These are phyloP conservation scores for Lethrus apterus DNA, from an alignment of 1,140 invertebrate species.

Conservation along the genomic window DNA sequence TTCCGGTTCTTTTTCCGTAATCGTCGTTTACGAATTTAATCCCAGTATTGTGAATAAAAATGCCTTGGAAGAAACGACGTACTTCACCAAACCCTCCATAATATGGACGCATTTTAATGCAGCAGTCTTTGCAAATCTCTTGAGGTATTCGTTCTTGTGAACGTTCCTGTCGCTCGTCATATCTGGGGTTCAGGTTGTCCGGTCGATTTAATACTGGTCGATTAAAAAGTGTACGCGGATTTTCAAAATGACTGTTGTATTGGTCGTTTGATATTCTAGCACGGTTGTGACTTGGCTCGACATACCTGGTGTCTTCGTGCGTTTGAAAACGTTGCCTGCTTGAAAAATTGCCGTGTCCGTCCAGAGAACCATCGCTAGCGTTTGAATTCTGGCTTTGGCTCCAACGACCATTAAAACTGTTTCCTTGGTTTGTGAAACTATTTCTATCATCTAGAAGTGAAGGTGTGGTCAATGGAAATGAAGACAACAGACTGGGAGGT, in stretches of 20 bases:
- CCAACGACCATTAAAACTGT: slow-evolving; percentile 1
- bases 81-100: slow-evolving; percentile 67
- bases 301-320: too few species aligned
- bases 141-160: slow-evolving; percentile 10
- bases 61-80: slow-evolving; percentile 68
- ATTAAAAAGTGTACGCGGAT: slow-evolving; percentile 17
- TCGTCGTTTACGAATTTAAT: slow-evolving; percentile 79
- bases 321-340: too few species aligned
- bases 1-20: slow-evolving; percentile 68
- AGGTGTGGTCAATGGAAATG: neutral
- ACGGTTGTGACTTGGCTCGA: too few species aligned
- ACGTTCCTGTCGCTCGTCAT: slow-evolving; percentile 5
- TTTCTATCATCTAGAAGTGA: slow-evolving; percentile 5
- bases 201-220: slow-evolving; percentile 2
- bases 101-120: slow-evolving; percentile 54
- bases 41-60: slow-evolving; percentile 72
- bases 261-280: too few species aligned
- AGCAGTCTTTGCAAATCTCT: slow-evolving; percentile 40
- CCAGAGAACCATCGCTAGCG: too few species aligned
- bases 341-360: too few species aligned
- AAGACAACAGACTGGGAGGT: slow-evolving; percentile 1
- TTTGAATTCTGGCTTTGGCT: neutral
- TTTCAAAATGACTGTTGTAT: too few species aligned
- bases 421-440: neutral
- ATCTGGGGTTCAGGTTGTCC: slow-evolving; percentile 8